Percentiles rank a stretch among this genome's conserved stretches.
These are phyloP conservation scores for Luperina testacea DNA, from an alignment of 2,888 invertebrate genomes.

Conservation along the genomic window DNA sequence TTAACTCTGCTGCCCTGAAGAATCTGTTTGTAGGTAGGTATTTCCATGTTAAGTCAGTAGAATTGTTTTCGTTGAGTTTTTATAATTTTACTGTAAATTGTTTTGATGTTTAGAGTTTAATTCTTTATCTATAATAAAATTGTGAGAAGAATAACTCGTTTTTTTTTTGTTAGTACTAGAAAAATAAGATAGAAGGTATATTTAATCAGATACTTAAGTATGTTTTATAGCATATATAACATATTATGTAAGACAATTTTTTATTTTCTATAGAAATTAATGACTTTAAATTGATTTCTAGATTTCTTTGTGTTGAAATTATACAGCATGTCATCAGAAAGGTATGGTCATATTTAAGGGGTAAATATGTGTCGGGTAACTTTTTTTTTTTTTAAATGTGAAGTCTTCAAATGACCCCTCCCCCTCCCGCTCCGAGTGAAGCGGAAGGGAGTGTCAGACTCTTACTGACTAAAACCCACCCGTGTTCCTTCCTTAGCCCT, in stretches of 20 bases:
- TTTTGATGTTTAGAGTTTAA: slow-evolving; percentile 11
- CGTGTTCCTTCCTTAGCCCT: too few species aligned
- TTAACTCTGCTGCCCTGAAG: not conserved
- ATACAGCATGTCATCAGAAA: not conserved
- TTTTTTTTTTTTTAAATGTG: too few species aligned
- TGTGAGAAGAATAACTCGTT: slow-evolving; percentile 15
- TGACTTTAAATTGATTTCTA: not conserved
- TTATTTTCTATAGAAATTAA: not conserved
- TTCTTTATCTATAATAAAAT: slow-evolving; percentile 7
- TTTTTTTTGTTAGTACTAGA: too few species aligned
- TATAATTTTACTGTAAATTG: slow-evolving; percentile 5
- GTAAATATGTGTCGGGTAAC: too few species aligned
- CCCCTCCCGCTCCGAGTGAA: too few species aligned
- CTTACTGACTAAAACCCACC: too few species aligned
- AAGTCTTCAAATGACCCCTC: too few species aligned
- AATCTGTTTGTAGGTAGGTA: too few species aligned
- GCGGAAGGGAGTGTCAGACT: too few species aligned
- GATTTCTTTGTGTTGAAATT: not conserved
- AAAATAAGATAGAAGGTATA: not conserved
- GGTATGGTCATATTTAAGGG: not conserved
- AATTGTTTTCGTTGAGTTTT: not conserved
- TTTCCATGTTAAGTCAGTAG: not conserved
- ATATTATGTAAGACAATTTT: not conserved
- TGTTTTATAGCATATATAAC: not conserved
- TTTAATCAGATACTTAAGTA: not conserved